A percentile compares a stretch with the other conserved stretches of the same genome.
Evolutionary conservation across 2,888 invertebrate species (phyloP).

Genomic region (Pegoplata infirma): DNA sequence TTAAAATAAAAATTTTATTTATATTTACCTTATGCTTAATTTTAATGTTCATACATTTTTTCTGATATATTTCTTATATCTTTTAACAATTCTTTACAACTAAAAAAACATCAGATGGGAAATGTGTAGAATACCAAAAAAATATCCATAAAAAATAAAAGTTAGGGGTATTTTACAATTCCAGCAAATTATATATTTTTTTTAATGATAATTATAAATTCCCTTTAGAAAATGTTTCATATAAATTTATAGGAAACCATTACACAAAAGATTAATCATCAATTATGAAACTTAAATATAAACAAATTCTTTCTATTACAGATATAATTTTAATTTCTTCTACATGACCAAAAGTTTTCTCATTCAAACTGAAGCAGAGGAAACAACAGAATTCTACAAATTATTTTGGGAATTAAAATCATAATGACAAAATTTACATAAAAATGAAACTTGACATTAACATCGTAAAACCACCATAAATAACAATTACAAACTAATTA

Average conservation of each 20-base stretch:
- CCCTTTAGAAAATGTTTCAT: slow-evolving; percentile 10
- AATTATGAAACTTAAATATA: slow-evolving; percentile 30
- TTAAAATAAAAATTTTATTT: no score
- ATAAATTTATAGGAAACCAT: slow-evolving; percentile 27
- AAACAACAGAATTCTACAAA: slow-evolving; percentile 20
- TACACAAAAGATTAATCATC: slow-evolving; percentile 45
- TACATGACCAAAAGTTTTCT: not conserved
- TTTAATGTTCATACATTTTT: no score
- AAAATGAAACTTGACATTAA: slow-evolving; percentile 72
- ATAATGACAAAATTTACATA: slow-evolving; percentile 25
- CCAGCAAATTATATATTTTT: slow-evolving; percentile 24
- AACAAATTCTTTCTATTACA: slow-evolving; percentile 3
- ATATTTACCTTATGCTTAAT: no score
- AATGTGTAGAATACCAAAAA: no score
- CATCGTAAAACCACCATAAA: slow-evolving; percentile 73
- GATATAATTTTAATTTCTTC: slow-evolving; percentile 3
- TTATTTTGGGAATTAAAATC: slow-evolving; percentile 45
- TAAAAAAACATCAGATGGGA: not conserved
- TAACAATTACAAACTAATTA: slow-evolving; percentile 75
- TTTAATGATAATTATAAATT: slow-evolving; percentile 44
- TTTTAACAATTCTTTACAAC: slow-evolving; percentile 2
- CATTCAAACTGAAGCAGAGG: not conserved
- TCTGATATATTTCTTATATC: not conserved
- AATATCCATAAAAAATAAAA: slow-evolving; percentile 9
- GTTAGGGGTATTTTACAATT: slow-evolving; percentile 7